Conservation (phyloP, 92 coral and sea anemone species). For the Blastomussa wellsi region DNA sequence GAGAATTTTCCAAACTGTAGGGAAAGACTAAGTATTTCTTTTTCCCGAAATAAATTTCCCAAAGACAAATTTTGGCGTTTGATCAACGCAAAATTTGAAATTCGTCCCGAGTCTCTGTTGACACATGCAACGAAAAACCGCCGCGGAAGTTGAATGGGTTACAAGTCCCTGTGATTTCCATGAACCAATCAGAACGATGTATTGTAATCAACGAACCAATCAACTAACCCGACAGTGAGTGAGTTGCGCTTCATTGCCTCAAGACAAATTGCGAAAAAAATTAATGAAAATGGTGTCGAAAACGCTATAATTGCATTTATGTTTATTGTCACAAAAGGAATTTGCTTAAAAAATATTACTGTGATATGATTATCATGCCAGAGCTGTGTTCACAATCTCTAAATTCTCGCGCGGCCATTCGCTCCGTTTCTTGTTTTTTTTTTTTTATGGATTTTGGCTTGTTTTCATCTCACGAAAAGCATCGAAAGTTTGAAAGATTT, state of each 20-base stretch:
- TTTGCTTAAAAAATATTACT: neutral
- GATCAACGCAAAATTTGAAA: slow-evolving; percentile 51
- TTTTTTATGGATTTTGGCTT: neutral
- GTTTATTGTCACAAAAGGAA: too few species aligned
- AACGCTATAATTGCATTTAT: neutral
- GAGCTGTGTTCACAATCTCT: neutral
- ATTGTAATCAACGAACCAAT: slow-evolving; percentile 61
- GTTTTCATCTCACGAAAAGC: neutral
- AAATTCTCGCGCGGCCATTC: neutral
- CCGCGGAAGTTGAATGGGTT: slow-evolving; percentile 90
- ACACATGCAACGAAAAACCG: slow-evolving; percentile 90
- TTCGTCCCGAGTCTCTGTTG: slow-evolving; percentile 78
- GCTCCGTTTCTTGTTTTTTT: neutral
- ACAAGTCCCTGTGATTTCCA: slow-evolving; percentile 58
- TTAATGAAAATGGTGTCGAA: neutral
- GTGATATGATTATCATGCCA: neutral
- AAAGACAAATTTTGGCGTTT: neutral
- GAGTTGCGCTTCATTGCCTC: neutral
- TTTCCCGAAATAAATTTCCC: neutral
- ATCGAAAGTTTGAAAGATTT: neutral
- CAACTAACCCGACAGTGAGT: slow-evolving; percentile 36
- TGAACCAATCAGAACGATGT: slow-evolving; percentile 60
- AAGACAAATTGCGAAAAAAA: neutral
- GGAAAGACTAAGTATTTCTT: neutral
- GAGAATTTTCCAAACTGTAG: neutral